These are phyloP conservation scores for Leptatherina wallacei DNA, from an alignment of 2,797 vertebrate genomes.

Conservation along the genomic window DNA sequence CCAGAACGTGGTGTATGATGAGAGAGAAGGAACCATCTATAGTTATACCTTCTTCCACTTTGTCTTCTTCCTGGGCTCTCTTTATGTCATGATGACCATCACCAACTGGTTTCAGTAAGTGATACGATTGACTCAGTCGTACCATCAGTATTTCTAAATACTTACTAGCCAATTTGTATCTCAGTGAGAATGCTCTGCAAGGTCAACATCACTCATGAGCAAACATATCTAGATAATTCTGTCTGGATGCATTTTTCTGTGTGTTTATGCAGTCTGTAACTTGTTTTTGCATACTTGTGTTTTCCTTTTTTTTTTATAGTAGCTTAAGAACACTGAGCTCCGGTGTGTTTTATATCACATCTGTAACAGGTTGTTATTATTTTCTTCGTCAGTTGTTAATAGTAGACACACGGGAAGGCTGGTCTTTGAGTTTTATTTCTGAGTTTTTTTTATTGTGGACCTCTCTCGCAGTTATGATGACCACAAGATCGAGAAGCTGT, in stretches of 20 bases:
- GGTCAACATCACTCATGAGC: not conserved
- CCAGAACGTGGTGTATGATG: conserved; percentile 91
- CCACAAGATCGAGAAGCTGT: conserved; percentile 91
- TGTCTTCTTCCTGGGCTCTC: conserved; percentile 95
- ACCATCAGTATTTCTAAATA: not conserved
- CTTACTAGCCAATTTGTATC: no score
- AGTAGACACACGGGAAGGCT: no score
- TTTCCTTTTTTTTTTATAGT: not conserved
- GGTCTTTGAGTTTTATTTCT: not conserved
- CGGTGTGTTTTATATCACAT: not conserved
- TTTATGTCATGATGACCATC: conserved; percentile 98
- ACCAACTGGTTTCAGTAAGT: conserved; percentile 99
- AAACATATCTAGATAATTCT: not conserved
- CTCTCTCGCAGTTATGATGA: conserved; percentile 85
- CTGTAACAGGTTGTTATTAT: not conserved
- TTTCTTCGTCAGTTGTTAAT: not conserved
- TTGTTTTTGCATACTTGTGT: not conserved
- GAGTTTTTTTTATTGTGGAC: not conserved
- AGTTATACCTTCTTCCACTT: conserved; percentile 94
- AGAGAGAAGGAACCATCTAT: conserved; percentile 89
- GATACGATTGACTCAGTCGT: not conserved
- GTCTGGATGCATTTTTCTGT: not conserved
- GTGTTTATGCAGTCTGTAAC: not conserved
- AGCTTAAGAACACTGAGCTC: not conserved
- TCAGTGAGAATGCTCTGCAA: not conserved